Evolutionary conservation across 2,797 vertebrate genomes (phyloP).

Genomic region (Dromococcyx pavoninus): DNA sequence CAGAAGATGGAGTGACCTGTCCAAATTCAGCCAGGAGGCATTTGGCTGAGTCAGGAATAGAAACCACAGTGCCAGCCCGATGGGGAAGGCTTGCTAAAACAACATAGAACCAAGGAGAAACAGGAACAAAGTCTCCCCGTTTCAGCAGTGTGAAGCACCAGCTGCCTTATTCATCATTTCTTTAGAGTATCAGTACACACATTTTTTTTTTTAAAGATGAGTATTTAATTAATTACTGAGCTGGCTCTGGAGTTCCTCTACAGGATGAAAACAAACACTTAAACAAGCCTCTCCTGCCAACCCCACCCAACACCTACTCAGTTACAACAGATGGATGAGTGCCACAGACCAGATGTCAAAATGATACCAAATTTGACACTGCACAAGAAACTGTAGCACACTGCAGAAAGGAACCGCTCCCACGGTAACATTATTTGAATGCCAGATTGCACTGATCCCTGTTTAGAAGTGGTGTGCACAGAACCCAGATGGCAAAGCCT

Average conservation of each 20-base stretch:
- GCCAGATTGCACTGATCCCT: background rate
- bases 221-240: background rate
- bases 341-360: slow-evolving; percentile 48
- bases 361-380: slow-evolving; percentile 34
- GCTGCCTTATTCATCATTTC: background rate
- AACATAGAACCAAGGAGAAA: background rate
- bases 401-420: background rate
- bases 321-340: slow-evolving; percentile 35
- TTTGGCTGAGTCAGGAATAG: slow-evolving; percentile 18
- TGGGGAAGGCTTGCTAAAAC: background rate
- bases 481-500: background rate
- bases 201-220: background rate
- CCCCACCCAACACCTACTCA: slow-evolving; percentile 50
- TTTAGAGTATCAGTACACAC: background rate
- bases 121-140: background rate
- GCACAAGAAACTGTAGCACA: background rate
- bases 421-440: background rate
- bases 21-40: slow-evolving; percentile 22
- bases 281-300: slow-evolving; percentile 26
- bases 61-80: background rate
- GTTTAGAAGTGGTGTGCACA: background rate
- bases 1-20: slow-evolving; percentile 26
- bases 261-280: slow-evolving; percentile 49
- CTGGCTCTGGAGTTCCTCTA: background rate
- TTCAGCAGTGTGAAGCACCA: background rate